Evolutionary conservation across 2,113 vertebrate genomes (phyloP).

Genomic region (Lynx canadensis): DNA sequence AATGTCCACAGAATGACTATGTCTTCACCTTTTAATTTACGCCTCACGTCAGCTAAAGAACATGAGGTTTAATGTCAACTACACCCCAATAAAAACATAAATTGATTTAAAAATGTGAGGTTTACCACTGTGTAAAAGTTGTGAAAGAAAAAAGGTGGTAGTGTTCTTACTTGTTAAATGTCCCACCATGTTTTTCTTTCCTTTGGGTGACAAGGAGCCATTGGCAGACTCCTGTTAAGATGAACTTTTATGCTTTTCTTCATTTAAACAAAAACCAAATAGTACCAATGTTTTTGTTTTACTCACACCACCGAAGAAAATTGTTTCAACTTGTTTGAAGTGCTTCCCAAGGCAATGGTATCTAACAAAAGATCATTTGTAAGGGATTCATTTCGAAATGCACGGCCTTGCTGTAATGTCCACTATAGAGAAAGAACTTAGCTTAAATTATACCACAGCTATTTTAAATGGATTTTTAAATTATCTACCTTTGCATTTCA

Average conservation of each 20-base stretch:
- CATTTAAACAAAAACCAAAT: slow-evolving; percentile 70
- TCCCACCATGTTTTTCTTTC: background rate
- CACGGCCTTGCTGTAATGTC: slow-evolving; percentile 77
- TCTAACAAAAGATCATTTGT: slow-evolving; percentile 78
- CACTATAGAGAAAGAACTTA: slow-evolving; percentile 79
- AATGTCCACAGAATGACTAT: background rate
- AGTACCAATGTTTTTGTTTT: slow-evolving; percentile 74
- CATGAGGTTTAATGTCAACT: background rate
- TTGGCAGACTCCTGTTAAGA: background rate
- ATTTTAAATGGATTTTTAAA: slow-evolving; percentile 90
- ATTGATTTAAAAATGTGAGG: background rate
- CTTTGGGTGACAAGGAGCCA: background rate
- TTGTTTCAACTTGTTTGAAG: slow-evolving; percentile 76
- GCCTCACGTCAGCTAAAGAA: background rate
- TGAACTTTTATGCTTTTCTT: slow-evolving; percentile 65
- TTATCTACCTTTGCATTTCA: slow-evolving; percentile 90
- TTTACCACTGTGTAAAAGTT: background rate
- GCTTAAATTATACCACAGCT: slow-evolving; percentile 81
- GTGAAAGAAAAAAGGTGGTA: background rate
- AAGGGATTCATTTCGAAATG: slow-evolving; percentile 81
- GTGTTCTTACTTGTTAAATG: background rate
- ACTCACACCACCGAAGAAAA: slow-evolving; percentile 76
- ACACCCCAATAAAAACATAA: background rate
- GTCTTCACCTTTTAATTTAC: background rate
- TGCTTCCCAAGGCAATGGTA: slow-evolving; percentile 59